Base-by-base conservation (phyloP, 2,888 invertebrate genomes). In the Colletes collaris region DNA sequence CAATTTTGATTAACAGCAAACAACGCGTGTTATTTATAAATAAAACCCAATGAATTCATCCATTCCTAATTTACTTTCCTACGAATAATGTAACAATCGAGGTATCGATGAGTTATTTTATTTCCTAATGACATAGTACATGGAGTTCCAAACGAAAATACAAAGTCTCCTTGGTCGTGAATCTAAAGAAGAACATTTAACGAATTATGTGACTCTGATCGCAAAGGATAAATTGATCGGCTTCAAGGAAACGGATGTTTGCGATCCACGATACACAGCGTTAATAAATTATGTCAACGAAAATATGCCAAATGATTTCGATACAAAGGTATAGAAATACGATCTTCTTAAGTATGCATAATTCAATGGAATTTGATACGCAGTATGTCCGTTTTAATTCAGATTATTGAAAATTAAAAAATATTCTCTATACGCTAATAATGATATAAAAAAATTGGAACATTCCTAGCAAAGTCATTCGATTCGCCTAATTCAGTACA, bases 191-290 rank as follows among this genome's bases (percentile, higher is more conserved):
- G 87, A 89, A 0, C 81, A 83, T 13, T 71, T 92, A 44, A 86
- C 70, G 16, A 83, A 82, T 44, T 87, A 87, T 53, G 56, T 91
- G 8, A 80, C 79, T n/a, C 67, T 88, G 10, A 80, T 84, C n/a
- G 82, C 85, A 19, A 87, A 82, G 10, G 76, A 88, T 16, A 84
- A 79, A 59, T 76, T 90, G 4, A 81, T 85, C 10, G 92, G 92
- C 2, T 88, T 90, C 63, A 86, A 77, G 40, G 84, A 89, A 68
- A 69, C 87, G 4, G 63, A 83, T 5, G 73, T 83, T 67, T 76
- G 79, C 49, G 91, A 92, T 78, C 82, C 91, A 3, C 86, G 91
- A 8, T 92, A 90, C 52, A 72, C 53, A 0, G 87, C 86, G 4
- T 81, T 92, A 7, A 71, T 80, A 10, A 82, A 91, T 60, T 90